These are phyloP conservation scores for Limnephilus lunatus DNA, from an alignment of 2,888 invertebrate genomes.

Conservation along the genomic window DNA sequence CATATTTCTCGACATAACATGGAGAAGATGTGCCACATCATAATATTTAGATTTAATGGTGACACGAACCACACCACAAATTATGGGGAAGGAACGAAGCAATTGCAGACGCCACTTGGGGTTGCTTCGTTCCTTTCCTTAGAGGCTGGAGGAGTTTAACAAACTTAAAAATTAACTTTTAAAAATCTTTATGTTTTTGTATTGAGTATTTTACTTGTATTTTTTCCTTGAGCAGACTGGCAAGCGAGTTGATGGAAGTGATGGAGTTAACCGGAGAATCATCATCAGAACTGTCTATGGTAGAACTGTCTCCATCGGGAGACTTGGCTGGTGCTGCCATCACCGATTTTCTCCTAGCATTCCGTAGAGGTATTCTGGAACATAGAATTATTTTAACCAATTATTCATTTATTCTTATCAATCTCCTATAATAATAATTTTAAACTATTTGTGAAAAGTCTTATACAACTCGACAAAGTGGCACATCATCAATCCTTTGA, in stretches of 20 bases:
- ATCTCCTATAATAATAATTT: too few relatives aligned
- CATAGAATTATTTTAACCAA: slow-evolving; percentile 54
- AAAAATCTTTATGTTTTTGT: neutral
- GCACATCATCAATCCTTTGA: too few relatives aligned
- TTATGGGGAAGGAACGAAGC: too few relatives aligned
- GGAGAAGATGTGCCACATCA: too few relatives aligned
- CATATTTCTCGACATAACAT: too few relatives aligned
- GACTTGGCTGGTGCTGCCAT: slow-evolving; percentile 74
- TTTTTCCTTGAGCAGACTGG: slow-evolving; percentile 89
- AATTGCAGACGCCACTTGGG: too few relatives aligned
- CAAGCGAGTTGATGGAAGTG: slow-evolving; percentile 90
- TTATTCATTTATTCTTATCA: neutral
- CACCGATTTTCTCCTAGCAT: slow-evolving; percentile 81
- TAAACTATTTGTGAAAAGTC: neutral
- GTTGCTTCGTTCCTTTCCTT: too few relatives aligned
- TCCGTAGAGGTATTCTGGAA: slow-evolving; percentile 81
- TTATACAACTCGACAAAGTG: too few relatives aligned
- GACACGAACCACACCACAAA: too few relatives aligned
- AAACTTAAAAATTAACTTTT: too few relatives aligned
- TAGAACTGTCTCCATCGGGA: slow-evolving; percentile 76
- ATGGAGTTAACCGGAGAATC: slow-evolving; percentile 87
- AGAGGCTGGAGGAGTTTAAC: neutral
- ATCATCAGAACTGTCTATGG: slow-evolving; percentile 78
- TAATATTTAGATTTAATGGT: too few relatives aligned
- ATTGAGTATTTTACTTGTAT: slow-evolving; percentile 79